phyloP scores from a whole-genome alignment of 2,888 invertebrate genomes.

The Physocephala rufipes region DNA sequence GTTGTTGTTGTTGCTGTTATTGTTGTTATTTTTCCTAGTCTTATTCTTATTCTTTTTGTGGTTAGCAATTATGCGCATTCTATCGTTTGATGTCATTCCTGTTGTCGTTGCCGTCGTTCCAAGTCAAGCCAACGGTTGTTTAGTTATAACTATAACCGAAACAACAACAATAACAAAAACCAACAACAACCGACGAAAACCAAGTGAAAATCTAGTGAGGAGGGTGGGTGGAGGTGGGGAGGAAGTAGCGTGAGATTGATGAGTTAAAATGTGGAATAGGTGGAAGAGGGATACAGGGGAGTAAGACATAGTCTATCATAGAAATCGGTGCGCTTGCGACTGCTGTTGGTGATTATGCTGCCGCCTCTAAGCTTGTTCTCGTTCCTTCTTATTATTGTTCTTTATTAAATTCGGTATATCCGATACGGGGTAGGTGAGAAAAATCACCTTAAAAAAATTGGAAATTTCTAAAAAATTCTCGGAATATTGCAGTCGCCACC shows the following conservation, averaged over 20 bases:
- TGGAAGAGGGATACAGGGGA: too few species aligned
- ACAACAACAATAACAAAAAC: too few species aligned
- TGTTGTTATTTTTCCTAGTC: too few species aligned
- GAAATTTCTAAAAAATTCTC: background rate
- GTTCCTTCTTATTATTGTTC: too few species aligned
- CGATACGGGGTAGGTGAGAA: background rate
- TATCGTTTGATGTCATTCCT: background rate
- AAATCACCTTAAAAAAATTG: background rate
- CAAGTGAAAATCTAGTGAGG: slow-evolving; percentile 6
- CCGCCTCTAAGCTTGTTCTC: too few species aligned
- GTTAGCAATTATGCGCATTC: too few species aligned
- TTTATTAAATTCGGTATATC: slow-evolving; percentile 17
- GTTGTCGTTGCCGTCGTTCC: background rate
- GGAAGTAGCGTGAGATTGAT: background rate
- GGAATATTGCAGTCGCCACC: slow-evolving; percentile 23
- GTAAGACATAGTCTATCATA: slow-evolving; percentile 14
- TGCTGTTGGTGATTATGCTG: background rate
- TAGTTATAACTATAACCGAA: background rate
- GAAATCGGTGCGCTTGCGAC: slow-evolving; percentile 42
- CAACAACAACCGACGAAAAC: background rate
- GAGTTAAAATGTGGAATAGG: too few species aligned
- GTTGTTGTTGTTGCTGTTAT: too few species aligned
- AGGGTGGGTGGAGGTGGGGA: background rate
- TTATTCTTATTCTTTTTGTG: too few species aligned
- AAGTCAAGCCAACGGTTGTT: slow-evolving; percentile 2